phyloP scores from a whole-genome alignment of 64 coral and sea anemone genomes.

The Acropora tenuis region DNA sequence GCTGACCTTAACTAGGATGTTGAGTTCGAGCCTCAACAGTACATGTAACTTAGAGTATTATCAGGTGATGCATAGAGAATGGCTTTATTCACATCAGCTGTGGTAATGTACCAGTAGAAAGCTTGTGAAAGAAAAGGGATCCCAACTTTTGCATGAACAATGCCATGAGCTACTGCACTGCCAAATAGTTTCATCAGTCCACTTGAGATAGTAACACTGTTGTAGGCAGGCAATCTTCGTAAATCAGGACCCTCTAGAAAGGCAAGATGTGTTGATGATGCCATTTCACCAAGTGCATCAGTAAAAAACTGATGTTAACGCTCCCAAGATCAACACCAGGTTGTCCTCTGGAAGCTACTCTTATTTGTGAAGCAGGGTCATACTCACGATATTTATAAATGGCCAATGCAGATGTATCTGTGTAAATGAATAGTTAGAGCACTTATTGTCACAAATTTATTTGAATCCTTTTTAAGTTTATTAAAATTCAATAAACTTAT shows the following conservation, averaged over 20 bases:
- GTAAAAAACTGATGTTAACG: conserved; percentile 43
- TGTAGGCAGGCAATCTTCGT: conserved; percentile 23
- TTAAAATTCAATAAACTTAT: no score
- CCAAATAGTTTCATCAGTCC: conserved; percentile 48
- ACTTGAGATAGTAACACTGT: not conserved
- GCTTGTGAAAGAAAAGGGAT: conserved; percentile 8
- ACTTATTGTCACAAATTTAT: no score
- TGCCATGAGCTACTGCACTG: conserved; percentile 4
- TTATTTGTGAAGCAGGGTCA: conserved; percentile 16
- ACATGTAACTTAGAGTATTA: not conserved
- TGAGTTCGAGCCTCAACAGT: conserved; percentile 12
- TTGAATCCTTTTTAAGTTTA: no score
- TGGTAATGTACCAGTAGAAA: conserved; percentile 49
- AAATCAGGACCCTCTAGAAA: conserved; percentile 30
- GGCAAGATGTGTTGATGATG: not conserved
- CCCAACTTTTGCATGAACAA: conserved; percentile 39
- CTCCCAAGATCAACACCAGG: conserved; percentile 58
- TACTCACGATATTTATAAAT: conserved; percentile 45
- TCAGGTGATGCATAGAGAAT: conserved; percentile 20
- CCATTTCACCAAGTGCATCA: conserved; percentile 26
- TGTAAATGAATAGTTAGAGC: no score
- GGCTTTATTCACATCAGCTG: conserved; percentile 45
- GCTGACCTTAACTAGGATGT: not conserved
- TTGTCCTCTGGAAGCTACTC: conserved; percentile 29
- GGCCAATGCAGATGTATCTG: not conserved